Evolutionary conservation across 2,113 vertebrate genomes (phyloP).

Genomic region (Shinisaurus crocodilurus): DNA sequence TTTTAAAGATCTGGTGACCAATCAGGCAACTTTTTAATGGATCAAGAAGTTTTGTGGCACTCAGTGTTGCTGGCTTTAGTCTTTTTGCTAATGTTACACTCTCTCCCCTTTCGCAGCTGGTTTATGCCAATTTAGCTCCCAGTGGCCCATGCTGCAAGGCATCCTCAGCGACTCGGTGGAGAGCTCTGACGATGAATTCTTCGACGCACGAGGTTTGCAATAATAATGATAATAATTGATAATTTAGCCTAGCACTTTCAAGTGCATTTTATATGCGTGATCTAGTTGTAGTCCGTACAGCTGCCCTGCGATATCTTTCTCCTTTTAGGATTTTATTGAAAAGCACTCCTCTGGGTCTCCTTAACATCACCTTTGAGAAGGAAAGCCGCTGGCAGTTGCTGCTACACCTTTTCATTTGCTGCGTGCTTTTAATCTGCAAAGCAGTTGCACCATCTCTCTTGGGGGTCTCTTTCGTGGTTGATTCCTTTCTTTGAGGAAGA

Average conservation of each 20-base stretch:
- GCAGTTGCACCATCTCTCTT: not conserved
- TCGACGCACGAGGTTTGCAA: conserved; percentile 94
- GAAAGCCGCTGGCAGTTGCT: not conserved
- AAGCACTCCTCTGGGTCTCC: not conserved
- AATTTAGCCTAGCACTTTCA: not conserved
- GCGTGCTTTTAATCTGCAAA: not conserved
- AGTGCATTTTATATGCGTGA: not conserved
- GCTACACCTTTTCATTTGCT: not conserved
- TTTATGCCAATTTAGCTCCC: conserved; percentile 77
- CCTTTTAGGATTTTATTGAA: not conserved
- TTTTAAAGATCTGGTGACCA: not conserved
- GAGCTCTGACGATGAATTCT: conserved; percentile 98
- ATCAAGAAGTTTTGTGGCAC: not conserved
- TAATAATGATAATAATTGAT: not conserved
- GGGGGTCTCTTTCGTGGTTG: not conserved
- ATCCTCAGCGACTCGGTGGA: conserved; percentile 91
- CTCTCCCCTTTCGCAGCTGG: conserved; percentile 76
- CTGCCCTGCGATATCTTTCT: not conserved
- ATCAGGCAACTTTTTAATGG: not conserved
- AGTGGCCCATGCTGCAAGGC: conserved; percentile 90
- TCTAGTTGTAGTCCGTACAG: not conserved
- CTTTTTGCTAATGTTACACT: conserved; percentile 6
- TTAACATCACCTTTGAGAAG: conserved; percentile 2
- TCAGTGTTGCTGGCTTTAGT: not conserved
- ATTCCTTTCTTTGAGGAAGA: not conserved